Evolutionary conservation across 2,797 vertebrate species (phyloP), one percentile per base, ranked within the genome.

Genomic region (Cyclura pinguis): DNA sequence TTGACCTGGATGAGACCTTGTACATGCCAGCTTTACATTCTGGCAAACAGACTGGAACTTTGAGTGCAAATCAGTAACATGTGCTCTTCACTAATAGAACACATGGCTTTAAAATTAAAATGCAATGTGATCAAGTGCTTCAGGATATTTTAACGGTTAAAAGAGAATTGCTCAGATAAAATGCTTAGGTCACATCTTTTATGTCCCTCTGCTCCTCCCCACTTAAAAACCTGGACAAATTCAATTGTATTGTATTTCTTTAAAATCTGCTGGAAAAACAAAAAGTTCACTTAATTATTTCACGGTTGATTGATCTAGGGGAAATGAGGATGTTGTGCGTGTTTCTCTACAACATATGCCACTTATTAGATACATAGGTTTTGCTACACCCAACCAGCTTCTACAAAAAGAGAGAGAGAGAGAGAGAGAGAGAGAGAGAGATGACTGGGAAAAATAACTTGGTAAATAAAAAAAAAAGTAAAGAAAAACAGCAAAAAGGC

Each of bases 221-320:
- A 97, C 97, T 98, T 96, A 96, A 96, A 96, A 94, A 94, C 97
- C 95, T 96, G 95, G 94, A 97, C 97, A 98, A 99, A 99, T 99
- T 98, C 97, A 98, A 98, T 98, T 98, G 98, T 96, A 96, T 97
- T 98, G 97, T 95, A 97, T 98, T 98, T 98, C 98, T 96, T 98
- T 97, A 98, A 95, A 98, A 98, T 99, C 97, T 97, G 95, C 95
- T 97, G 97, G 93, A 96, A 97, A 98, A 99, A 98, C 98, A 98
- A 94, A 95, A 97, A 97, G 96, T 96, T 96, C 95, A 95, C 94
- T 97, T 96, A 97, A 97, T 97, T 97, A 97, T 97, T 97, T 97
- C 96, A 97, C 82, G 96, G 96, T 93, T 97, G 97, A 97, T 95
- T 97, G 96, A 97, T 97, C 95, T 95, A 95, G 92, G 96, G 96